phyloP scores from a whole-genome alignment of 2,113 vertebrate species.

The Balaenoptera acutorostrata region DNA sequence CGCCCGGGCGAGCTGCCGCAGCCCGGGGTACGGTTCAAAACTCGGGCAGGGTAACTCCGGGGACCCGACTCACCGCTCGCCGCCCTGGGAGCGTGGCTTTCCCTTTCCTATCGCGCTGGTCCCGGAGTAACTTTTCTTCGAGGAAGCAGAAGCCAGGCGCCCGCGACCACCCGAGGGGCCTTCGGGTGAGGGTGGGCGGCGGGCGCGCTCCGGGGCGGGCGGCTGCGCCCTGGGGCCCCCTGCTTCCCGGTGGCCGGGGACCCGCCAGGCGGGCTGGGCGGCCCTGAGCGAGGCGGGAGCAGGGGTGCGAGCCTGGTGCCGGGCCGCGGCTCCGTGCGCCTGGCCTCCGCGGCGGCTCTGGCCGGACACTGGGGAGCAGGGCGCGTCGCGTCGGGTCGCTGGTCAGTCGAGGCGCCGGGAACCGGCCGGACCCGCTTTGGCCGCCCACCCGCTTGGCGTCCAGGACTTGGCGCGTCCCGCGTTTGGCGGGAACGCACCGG shows the following conservation, averaged over 20 bases:
- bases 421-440: background rate
- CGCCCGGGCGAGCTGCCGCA: background rate
- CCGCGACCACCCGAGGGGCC: background rate
- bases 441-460: background rate
- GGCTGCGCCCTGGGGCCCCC: background rate
- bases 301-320: background rate
- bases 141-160: background rate
- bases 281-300: background rate
- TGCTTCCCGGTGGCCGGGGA: background rate
- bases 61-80: background rate
- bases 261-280: background rate
- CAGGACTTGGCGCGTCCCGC: background rate
- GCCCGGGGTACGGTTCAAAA: background rate
- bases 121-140: constrained; percentile 43
- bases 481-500: background rate
- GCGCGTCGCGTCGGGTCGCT: background rate
- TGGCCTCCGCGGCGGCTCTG: background rate
- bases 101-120: background rate
- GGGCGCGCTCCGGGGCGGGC: background rate
- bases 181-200: background rate
- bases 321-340: background rate
- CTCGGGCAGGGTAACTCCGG: constrained; percentile 29
- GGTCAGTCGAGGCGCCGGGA: background rate
- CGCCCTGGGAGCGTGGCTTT: background rate
- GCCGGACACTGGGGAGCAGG: background rate